Percentiles rank a stretch among this genome's conserved stretches.
Conservation (phyloP, 23 tunicate species). For the Halocynthia aurantium region DNA sequence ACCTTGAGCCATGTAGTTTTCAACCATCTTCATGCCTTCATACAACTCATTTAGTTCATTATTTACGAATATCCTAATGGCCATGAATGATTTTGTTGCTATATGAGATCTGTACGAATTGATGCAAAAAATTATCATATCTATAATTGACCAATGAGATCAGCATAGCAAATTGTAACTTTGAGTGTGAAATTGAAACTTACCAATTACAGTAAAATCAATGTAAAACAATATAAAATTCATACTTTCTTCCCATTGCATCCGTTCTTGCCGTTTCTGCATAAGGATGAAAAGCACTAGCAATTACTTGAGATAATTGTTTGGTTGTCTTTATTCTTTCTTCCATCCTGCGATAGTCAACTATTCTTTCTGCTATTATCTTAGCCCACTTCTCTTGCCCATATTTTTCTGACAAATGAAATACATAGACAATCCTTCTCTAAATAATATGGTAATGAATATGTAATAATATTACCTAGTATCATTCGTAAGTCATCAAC, state of each 20-base stretch:
- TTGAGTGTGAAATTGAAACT: not conserved
- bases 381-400: constrained; percentile 61
- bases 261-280: constrained; percentile 28
- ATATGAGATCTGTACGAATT: constrained; percentile 38
- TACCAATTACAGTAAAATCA: constrained; percentile 9
- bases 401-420: constrained; percentile 37
- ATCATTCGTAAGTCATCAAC: constrained; percentile 40
- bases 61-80: constrained; percentile 76
- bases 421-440: not conserved
- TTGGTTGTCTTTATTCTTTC: constrained; percentile 46
- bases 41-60: constrained; percentile 79
- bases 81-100: constrained; percentile 91
- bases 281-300: constrained; percentile 29
- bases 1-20: constrained; percentile 38
- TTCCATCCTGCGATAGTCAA: constrained; percentile 34
- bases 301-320: constrained; percentile 46
- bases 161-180: not conserved
- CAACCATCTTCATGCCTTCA: constrained; percentile 38
- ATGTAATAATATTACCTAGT: constrained; percentile 29
- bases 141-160: no score
- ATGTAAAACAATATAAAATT: not conserved
- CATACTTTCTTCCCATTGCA: constrained; percentile 53
- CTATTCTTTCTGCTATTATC: constrained; percentile 39
- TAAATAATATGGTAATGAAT: not conserved
- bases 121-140: not conserved